Percentiles rank a stretch among this genome's conserved stretches.
Evolutionary conservation across 2,113 vertebrate species (phyloP).

Genomic region (Paracanthobrama guichenoti): DNA sequence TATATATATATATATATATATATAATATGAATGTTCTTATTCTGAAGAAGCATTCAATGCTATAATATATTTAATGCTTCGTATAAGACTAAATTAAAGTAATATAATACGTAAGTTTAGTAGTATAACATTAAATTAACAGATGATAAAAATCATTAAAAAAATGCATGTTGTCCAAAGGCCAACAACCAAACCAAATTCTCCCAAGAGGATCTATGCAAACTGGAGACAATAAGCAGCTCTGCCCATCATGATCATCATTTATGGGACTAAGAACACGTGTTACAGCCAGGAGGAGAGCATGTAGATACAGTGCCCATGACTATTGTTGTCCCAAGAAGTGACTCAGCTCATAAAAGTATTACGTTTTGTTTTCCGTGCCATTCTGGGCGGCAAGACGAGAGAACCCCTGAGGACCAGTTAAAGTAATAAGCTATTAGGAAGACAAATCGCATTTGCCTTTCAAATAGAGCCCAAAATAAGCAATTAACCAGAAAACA

Average conservation of each 20-base stretch:
- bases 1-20: too few species aligned
- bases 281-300: neutral
- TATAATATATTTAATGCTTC: neutral
- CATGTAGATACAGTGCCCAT: conserved; percentile 7
- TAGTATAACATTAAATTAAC: neutral
- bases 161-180: neutral
- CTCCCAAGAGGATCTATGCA: neutral
- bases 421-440: conserved; percentile 66
- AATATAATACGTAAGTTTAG: neutral
- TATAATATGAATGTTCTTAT: neutral
- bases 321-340: conserved; percentile 53
- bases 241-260: conserved; percentile 6
- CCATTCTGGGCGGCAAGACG: conserved; percentile 48
- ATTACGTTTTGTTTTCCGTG: conserved; percentile 55
- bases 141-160: neutral
- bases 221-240: neutral
- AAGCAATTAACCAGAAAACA: conserved; percentile 63
- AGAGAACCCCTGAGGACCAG: conserved; percentile 48
- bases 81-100: neutral
- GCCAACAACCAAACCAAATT: neutral
- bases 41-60: neutral
- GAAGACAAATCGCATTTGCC: conserved; percentile 62
- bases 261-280: neutral
- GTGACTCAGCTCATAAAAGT: conserved; percentile 56
- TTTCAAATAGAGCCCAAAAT: conserved; percentile 62